Base-by-base conservation (phyloP, 2,113 vertebrate genomes). In the Cryptomyrus ogoouensis region DNA sequence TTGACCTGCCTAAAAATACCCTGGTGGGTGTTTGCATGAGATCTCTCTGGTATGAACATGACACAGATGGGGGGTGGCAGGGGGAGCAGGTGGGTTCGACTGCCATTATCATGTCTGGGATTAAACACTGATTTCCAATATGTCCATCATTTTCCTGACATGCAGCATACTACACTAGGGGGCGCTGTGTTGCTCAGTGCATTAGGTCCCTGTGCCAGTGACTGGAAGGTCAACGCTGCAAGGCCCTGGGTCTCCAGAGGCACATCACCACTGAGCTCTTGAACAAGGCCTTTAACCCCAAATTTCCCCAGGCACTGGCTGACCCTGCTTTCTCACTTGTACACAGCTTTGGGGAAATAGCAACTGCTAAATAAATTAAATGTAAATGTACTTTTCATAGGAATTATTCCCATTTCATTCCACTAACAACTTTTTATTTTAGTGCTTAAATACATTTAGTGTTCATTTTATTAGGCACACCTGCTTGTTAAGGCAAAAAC, bases 1-100 rank as follows among this genome's bases (percentile, higher is more conserved):
- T 93, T 93, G 91, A 74, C 89, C 88, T 90, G 88, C 46, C 90
- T 94, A 95, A 94, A 92, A 94, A 94, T 95, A 94, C 89, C 35
- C 35, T 15, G 35, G 17, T 42, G 12, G 62, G 74, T 80, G 74
- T 42, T 53, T 90, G 88, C 90, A 89, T 87, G 84, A 90, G 89
- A 62, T 50, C 90, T 77, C 80, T 87, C 90, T 90, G 92, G 83
- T 7, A 66, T 89, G 87, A 85, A 46, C 47, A 50, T 47, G 47
- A 50, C 74, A 42, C 17, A 80, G 17, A 80, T 2, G 44, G 35
- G 13, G 44, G 86, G 83, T 62, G 35, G 12, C 9, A 0, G 10
- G 62, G 74, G 35, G 31, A 39, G 74, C 15, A 17, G 31, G 35
- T 80, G 12, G 31, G 74, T 35, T 39, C 2, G 31, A 77, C 35